Evolutionary conservation across 2,888 invertebrate species (phyloP).

Genomic region (Acrobeloides nanus): DNA sequence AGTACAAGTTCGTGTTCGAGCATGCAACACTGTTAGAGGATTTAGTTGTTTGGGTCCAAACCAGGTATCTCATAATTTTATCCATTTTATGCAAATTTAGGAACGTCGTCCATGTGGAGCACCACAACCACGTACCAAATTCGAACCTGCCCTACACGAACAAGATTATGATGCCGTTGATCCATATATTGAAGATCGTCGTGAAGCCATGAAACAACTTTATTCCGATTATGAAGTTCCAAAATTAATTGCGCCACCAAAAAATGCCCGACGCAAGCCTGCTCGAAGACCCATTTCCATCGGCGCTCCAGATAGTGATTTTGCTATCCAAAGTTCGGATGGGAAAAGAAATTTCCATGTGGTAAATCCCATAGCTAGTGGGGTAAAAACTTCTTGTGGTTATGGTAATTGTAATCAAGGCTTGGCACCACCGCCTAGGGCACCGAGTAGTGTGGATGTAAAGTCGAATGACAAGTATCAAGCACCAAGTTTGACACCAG

Average conservation of each 20-base stretch:
- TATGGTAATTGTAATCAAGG: too few relatives aligned
- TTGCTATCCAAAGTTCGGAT: too few relatives aligned
- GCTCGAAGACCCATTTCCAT: too few relatives aligned
- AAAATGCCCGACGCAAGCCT: too few relatives aligned
- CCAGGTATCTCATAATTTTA: constrained; percentile 21
- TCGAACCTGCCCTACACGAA: background rate
- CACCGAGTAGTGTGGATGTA: too few relatives aligned
- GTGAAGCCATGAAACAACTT: constrained; percentile 46
- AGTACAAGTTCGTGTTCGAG: constrained; percentile 48
- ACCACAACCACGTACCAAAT: background rate
- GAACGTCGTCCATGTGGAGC: background rate
- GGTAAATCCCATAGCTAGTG: too few relatives aligned
- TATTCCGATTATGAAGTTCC: constrained; percentile 35
- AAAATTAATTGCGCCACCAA: too few relatives aligned
- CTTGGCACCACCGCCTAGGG: too few relatives aligned
- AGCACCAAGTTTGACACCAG: too few relatives aligned
- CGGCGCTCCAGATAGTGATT: too few relatives aligned
- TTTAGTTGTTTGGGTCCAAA: constrained; percentile 50
- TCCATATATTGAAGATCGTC: constrained; percentile 48
- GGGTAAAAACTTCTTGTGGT: too few relatives aligned
- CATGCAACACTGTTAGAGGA: constrained; percentile 52
- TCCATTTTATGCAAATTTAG: background rate
- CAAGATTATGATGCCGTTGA: constrained; percentile 38
- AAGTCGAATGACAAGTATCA: too few relatives aligned
- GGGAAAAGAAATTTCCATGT: background rate